phyloP scores from a whole-genome alignment of 2,113 vertebrate genomes.

The Scytalopus superciliaris region DNA sequence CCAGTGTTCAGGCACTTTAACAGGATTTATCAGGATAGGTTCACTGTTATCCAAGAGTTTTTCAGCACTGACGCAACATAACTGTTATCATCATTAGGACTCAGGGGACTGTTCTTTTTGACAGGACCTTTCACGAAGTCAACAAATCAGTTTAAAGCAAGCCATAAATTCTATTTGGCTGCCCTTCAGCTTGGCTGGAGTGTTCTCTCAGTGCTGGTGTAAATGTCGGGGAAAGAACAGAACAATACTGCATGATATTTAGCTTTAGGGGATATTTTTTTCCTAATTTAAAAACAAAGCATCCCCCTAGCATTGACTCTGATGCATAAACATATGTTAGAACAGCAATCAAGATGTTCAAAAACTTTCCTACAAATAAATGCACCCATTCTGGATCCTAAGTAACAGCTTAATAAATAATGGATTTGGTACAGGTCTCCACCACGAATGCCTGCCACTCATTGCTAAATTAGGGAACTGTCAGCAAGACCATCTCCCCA shows the following conservation, averaged over 20 bases:
- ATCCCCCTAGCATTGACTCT: background rate
- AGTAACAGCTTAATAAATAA: background rate
- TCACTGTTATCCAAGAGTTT: slow-evolving; percentile 25
- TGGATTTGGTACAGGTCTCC: background rate
- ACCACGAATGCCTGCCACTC: background rate
- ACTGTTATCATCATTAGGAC: slow-evolving; percentile 14
- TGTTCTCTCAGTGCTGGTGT: background rate
- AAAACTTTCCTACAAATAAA: background rate
- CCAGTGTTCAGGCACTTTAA: background rate
- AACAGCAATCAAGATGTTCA: background rate
- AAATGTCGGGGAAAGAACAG: background rate
- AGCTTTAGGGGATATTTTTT: background rate
- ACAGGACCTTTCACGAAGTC: slow-evolving; percentile 53
- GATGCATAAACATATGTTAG: background rate
- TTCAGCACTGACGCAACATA: background rate
- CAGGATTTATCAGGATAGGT: background rate
- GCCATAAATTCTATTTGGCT: slow-evolving; percentile 48
- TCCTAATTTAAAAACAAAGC: background rate
- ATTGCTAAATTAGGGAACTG: background rate
- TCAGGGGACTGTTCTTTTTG: slow-evolving; percentile 37
- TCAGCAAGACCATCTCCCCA: background rate
- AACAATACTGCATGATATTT: background rate
- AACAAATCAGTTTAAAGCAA: slow-evolving; percentile 48
- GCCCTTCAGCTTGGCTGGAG: background rate
- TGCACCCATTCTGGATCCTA: background rate